Evolutionary conservation across 2,797 vertebrate genomes (phyloP), one percentile per base, ranked within the genome.

Genomic region (Xenentodon cancila): DNA sequence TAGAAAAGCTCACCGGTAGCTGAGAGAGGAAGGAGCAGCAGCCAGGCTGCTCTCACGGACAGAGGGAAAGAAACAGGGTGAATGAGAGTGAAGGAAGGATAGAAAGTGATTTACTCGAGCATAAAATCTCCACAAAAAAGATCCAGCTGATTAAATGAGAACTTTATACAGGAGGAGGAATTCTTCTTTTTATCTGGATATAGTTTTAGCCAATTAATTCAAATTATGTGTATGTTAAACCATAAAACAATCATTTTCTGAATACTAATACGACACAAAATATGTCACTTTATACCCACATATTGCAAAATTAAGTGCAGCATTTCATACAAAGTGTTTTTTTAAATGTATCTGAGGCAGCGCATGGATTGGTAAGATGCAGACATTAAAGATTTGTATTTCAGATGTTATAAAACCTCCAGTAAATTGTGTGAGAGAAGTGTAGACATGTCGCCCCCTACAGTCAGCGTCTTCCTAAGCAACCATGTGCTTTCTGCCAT

Each of bases 381-480:
- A n/a, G n/a, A n/a, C n/a, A n/a, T n/a, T n/a, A n/a, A n/a, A n/a
- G n/a, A 25, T 25, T 25, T 25, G 25, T 25, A 25, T 3, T 25
- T 3, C 25, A 25, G 25, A 5, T 25, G 3, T 25, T 3, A 5
- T 25, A 25, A 79, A 82, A 75, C 84, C 77, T 91, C 21, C 63
- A 27, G 45, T 86, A 67, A 22, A 22, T 42, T 3, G 75, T 84
- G 1, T 89, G 87, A 85, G 45, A 84, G n/a, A n/a, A 86, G 75
- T 88, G 89, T 82, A 80, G 71, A 61, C 20, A 75, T 22, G 49
- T 81, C 8, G 67, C 75, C 22, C 70, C 74, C 3, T 81, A 79
- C 72, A 80, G 89, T 89, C 53, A 73, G 83, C 80, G 16, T 44
- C 9, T 6, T 30, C 42, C 13, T 13, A 12, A 27, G 16, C 16